Evolutionary conservation across 2,113 vertebrate species (phyloP), one percentile per base, ranked within the genome.

Genomic region (Girardinichthys multiradiatus): DNA sequence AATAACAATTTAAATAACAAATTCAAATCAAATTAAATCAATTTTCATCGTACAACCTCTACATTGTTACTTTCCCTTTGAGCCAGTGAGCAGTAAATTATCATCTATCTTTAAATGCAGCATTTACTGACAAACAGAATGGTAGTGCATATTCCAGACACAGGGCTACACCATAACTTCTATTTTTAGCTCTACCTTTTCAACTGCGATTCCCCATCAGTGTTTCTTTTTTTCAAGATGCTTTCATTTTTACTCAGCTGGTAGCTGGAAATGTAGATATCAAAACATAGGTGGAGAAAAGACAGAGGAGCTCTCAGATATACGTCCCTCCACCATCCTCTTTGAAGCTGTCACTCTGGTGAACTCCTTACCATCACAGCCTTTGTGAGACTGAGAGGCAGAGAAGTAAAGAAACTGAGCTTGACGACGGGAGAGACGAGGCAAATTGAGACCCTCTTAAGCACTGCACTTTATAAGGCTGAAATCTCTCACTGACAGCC

Each of bases 351-450:
- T 82, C 77, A 85, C 74, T 69, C 42, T 64, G 71, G 61, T 84
- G 75, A 87, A 75, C 74, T 6, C 13, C 64, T 81, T 69, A 57
- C 58, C 27, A 64, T 75, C 78, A 67, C 19, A 1, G 48, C 68
- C 84, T 83, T 83, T 80, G 78, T 82, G 80, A 77, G 64, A 72
- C 51, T 27, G 64, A 79, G 51, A 80, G 57, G 33, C 60, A 65
- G 74, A 74, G 57, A 72, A 64, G 79, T 57, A 68, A 30, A 63
- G 31, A 69, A 35, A 68, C 64, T 28, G 3, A 54, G 58, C 39
- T 14, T 57, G 57, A 74, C 21, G 15, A 76, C 78, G 69, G 26
- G 30, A 67, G 61, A 91, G 54, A 69, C 31, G 27, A 77, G 62
- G 42, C 57, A 77, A 84, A 80, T 63, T 68, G 62, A 68, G 68